Conservation (phyloP, 1,140 invertebrate genomes). For the Hyles vespertilio region DNA sequence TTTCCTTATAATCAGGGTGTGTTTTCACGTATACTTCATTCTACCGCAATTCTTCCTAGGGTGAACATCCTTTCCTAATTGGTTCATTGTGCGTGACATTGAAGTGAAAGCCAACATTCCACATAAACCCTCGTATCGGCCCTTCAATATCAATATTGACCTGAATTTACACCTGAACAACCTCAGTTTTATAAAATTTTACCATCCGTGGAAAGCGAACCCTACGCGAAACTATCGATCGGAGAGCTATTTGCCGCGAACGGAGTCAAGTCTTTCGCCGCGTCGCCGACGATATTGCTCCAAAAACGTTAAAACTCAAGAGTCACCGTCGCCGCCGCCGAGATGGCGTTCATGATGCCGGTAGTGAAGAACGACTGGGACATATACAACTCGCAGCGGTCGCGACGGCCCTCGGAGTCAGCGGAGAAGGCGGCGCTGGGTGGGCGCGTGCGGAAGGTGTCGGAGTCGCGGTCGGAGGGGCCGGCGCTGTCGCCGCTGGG, state of each 20-base stretch:
- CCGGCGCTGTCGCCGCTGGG: constrained; percentile 82
- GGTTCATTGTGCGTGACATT: constrained; percentile 58
- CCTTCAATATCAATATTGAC: constrained; percentile 13
- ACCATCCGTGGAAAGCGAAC: constrained; percentile 23
- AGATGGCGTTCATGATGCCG: constrained; percentile 96
- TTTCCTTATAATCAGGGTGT: constrained; percentile 73
- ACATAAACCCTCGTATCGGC: constrained; percentile 16
- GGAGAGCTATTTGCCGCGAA: constrained; percentile 29
- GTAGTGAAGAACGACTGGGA: constrained; percentile 95
- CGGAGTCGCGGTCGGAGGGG: constrained; percentile 88
- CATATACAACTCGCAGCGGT: constrained; percentile 90
- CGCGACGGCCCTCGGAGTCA: constrained; percentile 84
- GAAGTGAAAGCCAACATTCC: constrained; percentile 59
- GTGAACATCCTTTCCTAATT: constrained; percentile 61
- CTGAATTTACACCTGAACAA: background rate
- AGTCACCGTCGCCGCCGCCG: constrained; percentile 57
- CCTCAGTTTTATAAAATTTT: constrained; percentile 17
- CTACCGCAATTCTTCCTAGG: constrained; percentile 67
- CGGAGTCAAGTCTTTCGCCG: constrained; percentile 33
- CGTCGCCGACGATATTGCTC: constrained; percentile 38
- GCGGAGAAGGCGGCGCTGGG: constrained; percentile 77
- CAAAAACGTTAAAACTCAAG: constrained; percentile 66
- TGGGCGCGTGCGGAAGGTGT: constrained; percentile 85
- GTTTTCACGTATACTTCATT: constrained; percentile 73
- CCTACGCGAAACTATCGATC: constrained; percentile 35